These are phyloP conservation scores for Chaetophractus vellerosus DNA, from an alignment of 2,797 vertebrate genomes.

Conservation along the genomic window DNA sequence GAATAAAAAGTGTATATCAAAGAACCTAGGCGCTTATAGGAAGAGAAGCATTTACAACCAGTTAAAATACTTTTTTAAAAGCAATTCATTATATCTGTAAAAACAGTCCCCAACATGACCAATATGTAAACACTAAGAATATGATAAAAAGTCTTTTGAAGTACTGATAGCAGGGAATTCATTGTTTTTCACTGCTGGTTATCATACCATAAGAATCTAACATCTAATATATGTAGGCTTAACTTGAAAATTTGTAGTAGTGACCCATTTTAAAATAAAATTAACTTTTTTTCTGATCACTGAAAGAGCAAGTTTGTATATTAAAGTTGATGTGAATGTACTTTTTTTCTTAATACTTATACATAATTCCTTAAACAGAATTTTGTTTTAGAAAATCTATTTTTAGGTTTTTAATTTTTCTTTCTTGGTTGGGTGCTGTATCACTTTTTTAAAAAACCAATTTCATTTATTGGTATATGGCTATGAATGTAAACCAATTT, in stretches of 20 bases:
- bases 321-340: background rate
- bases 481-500: slow-evolving; percentile 69
- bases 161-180: slow-evolving; percentile 67
- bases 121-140: slow-evolving; percentile 30
- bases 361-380: slow-evolving; percentile 22
- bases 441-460: background rate
- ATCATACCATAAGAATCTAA: slow-evolving; percentile 72
- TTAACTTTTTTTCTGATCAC: background rate
- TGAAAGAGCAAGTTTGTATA: background rate
- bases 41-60: background rate
- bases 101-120: slow-evolving; percentile 6
- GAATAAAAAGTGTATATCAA: background rate
- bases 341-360: slow-evolving; percentile 43
- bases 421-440: slow-evolving; percentile 35
- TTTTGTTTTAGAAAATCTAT: slow-evolving; percentile 47
- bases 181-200: slow-evolving; percentile 27
- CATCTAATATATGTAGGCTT: background rate
- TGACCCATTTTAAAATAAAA: background rate
- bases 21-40: background rate
- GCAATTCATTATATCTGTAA: slow-evolving; percentile 29
- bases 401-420: slow-evolving; percentile 66
- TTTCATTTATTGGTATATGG: slow-evolving; percentile 80
- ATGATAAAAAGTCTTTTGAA: slow-evolving; percentile 13
- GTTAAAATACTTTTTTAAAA: slow-evolving; percentile 47
- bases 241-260: slow-evolving; percentile 55